phyloP scores from a whole-genome alignment of 1,140 invertebrate genomes.

The Mercenaria mercenaria region DNA sequence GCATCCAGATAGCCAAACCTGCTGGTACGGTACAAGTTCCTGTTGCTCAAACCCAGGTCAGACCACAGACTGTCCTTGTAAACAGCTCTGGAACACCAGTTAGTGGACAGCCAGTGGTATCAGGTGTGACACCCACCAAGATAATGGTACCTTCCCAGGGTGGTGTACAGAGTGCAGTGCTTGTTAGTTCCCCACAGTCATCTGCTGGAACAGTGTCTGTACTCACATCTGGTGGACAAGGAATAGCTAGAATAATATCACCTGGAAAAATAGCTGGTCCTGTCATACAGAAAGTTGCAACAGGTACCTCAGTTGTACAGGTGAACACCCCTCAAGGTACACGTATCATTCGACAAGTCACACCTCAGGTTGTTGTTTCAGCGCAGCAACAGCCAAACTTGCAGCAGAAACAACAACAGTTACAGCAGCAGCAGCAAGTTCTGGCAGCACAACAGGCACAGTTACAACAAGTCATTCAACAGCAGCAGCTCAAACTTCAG shows the following conservation, averaged over 20 bases:
- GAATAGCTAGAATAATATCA: slow-evolving; percentile 54
- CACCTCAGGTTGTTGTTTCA: slow-evolving; percentile 53
- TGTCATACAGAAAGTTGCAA: slow-evolving; percentile 53
- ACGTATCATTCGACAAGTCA: slow-evolving; percentile 44
- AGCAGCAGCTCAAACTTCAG: slow-evolving; percentile 31
- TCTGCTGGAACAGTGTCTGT: slow-evolving; percentile 46
- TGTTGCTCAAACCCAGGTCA: slow-evolving; percentile 70
- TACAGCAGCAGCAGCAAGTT: slow-evolving; percentile 74
- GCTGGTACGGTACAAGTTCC: slow-evolving; percentile 68
- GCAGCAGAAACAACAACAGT: slow-evolving; percentile 71
- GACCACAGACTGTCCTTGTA: slow-evolving; percentile 40
- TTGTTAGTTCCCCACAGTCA: slow-evolving; percentile 50
- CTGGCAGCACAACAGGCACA: slow-evolving; percentile 66
- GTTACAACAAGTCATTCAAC: slow-evolving; percentile 29
- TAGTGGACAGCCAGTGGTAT: not conserved
- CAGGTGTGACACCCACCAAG: slow-evolving; percentile 46
- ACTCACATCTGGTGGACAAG: slow-evolving; percentile 41
- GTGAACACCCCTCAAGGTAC: slow-evolving; percentile 44
- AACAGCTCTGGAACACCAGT: slow-evolving; percentile 41
- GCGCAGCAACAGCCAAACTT: not conserved
- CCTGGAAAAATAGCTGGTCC: slow-evolving; percentile 20
- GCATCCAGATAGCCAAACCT: slow-evolving; percentile 62
- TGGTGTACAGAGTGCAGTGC: slow-evolving; percentile 10
- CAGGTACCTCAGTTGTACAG: slow-evolving; percentile 24
- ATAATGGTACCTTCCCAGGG: slow-evolving; percentile 41